Evolutionary conservation across 2,113 vertebrate species (phyloP).

Genomic region (Odocoileus hemionus): DNA sequence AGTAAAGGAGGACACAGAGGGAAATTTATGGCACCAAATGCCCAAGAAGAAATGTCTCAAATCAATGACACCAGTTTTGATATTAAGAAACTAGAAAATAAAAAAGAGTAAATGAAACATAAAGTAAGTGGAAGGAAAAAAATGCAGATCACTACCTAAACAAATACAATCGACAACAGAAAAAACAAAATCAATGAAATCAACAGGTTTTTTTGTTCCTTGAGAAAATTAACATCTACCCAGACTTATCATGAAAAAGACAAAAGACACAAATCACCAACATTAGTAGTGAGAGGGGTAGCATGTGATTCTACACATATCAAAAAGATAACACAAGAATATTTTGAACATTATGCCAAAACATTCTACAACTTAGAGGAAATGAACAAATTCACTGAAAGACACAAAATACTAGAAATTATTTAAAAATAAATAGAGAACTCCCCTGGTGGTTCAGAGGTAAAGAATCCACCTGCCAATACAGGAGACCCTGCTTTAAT

Average conservation of each 20-base stretch:
- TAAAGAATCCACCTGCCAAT: not conserved
- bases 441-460: not conserved
- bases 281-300: too few relatives aligned
- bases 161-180: not conserved
- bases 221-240: not conserved
- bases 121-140: not conserved
- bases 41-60: not conserved
- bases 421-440: not conserved
- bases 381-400: not conserved
- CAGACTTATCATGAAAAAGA: not conserved
- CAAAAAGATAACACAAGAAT: not conserved
- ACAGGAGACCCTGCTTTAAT: not conserved
- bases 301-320: not conserved
- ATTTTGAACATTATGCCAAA: not conserved
- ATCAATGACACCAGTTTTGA: not conserved
- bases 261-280: not conserved
- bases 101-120: not conserved
- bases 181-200: not conserved
- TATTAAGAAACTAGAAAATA: not conserved
- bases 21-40: not conserved
- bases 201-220: not conserved
- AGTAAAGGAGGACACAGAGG: not conserved
- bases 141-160: not conserved
- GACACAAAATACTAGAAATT: not conserved
- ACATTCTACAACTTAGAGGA: not conserved